Base-by-base conservation (phyloP, 2,797 vertebrate species). In the Ceryle rudis region DNA sequence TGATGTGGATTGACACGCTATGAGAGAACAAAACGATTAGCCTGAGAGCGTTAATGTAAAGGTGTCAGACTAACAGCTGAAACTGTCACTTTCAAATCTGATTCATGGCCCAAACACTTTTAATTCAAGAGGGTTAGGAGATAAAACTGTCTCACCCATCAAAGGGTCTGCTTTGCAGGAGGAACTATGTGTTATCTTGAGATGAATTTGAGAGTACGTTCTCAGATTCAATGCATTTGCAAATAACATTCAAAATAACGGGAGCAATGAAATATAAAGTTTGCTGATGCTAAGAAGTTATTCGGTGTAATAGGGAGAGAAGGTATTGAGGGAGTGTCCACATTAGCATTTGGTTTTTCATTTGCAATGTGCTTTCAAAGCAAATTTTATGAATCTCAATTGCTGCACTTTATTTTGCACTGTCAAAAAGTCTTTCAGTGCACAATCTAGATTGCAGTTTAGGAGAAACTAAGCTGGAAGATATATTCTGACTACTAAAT, bases 101-200 rank as follows among this genome's bases (percentile, higher is more conserved):
- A 95, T 35, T 97, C 83, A 95, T 70, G 70, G 88, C 35, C 62
- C 62, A 93, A 90, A 73, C 12, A 79, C 31, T 92, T 94, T 92
- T 79, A 92, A 75, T 94, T 94, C 42, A 73, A 69, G 29, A 90
- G 11, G 26, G 60, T 84, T 70, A 72, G 58, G 42, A 86, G 66
- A 86, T 81, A 92, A 90, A 92, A 11, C 49, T 92, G 86, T 94
- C 73, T 93, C 83, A 89, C 74, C 31, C 73, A 54, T 93, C 62
- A 75, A 90, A 89, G 8, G 2, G 11, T 37, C 61, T 51, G 70
- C 58, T 93, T 75, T 92, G 41, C 62, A 86, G 70, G 46, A 83
- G 18, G 49, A 88, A 23, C 25, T 72, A 37, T 79, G 80, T 47
- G 18, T 75, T 90, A 82, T 87, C 73, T 75, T 71, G 70, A 89